A percentile compares a stretch with the other conserved stretches of the same genome.
Evolutionary conservation across 2,888 invertebrate genomes (phyloP).

Genomic region (Malacosoma neustria): DNA sequence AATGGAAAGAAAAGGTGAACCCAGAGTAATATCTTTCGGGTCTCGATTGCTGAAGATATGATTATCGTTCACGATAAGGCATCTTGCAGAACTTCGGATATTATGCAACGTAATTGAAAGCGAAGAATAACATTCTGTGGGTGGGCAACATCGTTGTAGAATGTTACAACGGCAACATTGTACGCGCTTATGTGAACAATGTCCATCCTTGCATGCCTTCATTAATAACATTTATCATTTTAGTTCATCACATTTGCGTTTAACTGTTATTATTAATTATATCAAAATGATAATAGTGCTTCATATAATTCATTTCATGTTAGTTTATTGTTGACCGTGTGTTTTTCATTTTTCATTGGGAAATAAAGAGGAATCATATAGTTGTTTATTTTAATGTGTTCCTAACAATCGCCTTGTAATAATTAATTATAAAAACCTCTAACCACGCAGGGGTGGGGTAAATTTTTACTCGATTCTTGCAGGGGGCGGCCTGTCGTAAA

Average conservation of each 20-base stretch:
- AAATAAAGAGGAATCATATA: background rate
- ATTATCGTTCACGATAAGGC: conserved; percentile 24
- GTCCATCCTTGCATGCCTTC: too few relatives aligned
- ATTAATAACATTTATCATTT: background rate
- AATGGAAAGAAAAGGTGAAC: conserved; percentile 67
- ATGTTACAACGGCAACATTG: too few relatives aligned
- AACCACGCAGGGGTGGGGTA: too few relatives aligned
- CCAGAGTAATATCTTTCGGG: conserved; percentile 23
- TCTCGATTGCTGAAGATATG: conserved; percentile 37
- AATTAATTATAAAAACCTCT: too few relatives aligned
- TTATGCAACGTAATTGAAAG: background rate
- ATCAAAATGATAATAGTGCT: background rate
- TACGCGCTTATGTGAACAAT: too few relatives aligned
- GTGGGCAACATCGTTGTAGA: too few relatives aligned
- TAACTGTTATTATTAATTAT: background rate
- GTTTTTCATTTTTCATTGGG: conserved; percentile 8
- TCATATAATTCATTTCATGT: background rate
- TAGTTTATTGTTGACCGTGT: background rate
- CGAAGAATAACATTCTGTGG: background rate
- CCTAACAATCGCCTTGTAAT: too few relatives aligned
- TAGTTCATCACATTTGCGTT: conserved; percentile 14
- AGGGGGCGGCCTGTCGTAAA: too few relatives aligned
- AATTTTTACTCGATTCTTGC: too few relatives aligned
- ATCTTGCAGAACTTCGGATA: conserved; percentile 11
- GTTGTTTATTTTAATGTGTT: too few relatives aligned